A percentile compares a stretch with the other conserved stretches of the same genome.
Conservation (phyloP, 2,888 invertebrate genomes). For the Ecliptopera silaceata region DNA sequence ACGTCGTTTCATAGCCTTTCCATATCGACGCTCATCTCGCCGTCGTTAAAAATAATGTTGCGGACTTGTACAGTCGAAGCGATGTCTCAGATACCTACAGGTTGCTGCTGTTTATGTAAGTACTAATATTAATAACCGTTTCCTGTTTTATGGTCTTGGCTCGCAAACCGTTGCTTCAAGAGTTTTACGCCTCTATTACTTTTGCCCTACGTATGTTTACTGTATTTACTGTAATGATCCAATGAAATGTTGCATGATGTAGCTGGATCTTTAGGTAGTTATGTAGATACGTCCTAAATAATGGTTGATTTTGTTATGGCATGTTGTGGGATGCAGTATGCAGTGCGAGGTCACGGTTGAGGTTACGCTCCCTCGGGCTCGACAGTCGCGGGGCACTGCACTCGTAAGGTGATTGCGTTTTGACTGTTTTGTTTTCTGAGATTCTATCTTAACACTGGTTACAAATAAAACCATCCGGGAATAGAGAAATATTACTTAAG, state of each 20-base stretch:
- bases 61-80: constrained; percentile 2
- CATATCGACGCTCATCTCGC: neutral
- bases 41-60: constrained; percentile 8
- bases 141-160: constrained; percentile 10
- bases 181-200: neutral
- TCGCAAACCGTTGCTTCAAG: constrained; percentile 6
- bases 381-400: constrained; percentile 46
- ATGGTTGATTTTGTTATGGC: neutral
- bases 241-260: too few relatives aligned
- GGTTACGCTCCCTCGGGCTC: constrained; percentile 35
- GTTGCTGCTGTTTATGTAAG: neutral
- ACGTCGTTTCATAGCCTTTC: neutral
- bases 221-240: too few relatives aligned
- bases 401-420: constrained; percentile 38
- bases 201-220: too few relatives aligned
- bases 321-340: constrained; percentile 15
- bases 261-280: neutral
- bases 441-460: neutral
- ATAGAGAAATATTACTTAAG: neutral
- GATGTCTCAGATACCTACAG: neutral
- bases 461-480: neutral
- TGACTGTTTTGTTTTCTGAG: constrained; percentile 1
- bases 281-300: neutral
- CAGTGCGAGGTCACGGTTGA: constrained; percentile 42
- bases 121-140: constrained; percentile 10